phyloP scores from a whole-genome alignment of 2,888 invertebrate species.

The Pammene aurita region DNA sequence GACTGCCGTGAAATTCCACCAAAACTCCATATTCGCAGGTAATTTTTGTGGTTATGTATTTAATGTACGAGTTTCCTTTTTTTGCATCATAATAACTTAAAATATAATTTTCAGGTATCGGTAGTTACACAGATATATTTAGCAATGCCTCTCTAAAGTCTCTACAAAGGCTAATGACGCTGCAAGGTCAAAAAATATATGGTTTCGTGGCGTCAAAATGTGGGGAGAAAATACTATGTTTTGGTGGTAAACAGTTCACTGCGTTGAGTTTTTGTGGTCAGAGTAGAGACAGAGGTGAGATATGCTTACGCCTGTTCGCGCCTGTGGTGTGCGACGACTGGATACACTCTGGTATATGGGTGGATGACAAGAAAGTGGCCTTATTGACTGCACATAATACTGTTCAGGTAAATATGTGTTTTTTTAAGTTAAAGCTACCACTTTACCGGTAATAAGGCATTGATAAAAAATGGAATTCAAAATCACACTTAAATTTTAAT shows the following conservation, averaged over 20 bases:
- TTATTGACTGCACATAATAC: constrained; percentile 87
- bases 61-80: constrained; percentile 44
- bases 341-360: constrained; percentile 85
- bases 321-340: constrained; percentile 83
- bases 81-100: constrained; percentile 16
- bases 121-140: constrained; percentile 71
- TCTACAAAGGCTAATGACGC: constrained; percentile 52
- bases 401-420: constrained; percentile 67
- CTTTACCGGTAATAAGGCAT: no score
- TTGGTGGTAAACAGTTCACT: constrained; percentile 83
- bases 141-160: constrained; percentile 50
- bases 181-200: constrained; percentile 83
- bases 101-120: constrained; percentile 76
- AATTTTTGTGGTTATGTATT: constrained; percentile 46
- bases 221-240: constrained; percentile 69
- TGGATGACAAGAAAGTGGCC: constrained; percentile 72
- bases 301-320: constrained; percentile 49
- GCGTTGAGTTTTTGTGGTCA: constrained; percentile 46
- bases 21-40: constrained; percentile 77
- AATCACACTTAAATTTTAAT: no score
- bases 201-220: constrained; percentile 71
- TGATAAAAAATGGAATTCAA: no score
- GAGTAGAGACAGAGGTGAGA: constrained; percentile 37
- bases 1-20: constrained; percentile 75
- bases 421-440: no score